These are phyloP conservation scores for Syngnathus typhle DNA, from an alignment of 2,113 vertebrate species.

Conservation along the genomic window DNA sequence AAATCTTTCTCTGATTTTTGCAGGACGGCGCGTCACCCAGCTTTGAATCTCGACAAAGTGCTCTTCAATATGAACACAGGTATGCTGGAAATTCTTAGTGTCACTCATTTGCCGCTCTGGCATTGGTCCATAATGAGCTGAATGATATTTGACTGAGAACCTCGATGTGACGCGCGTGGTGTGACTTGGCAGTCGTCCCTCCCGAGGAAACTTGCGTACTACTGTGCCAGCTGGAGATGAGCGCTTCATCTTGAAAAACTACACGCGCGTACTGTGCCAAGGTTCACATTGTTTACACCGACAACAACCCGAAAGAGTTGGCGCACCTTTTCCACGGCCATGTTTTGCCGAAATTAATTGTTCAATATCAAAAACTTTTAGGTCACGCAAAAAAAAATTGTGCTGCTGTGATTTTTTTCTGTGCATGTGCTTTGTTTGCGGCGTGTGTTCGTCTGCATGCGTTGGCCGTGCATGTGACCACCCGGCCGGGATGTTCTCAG, in stretches of 20 bases:
- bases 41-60: constrained; percentile 51
- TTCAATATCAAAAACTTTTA: background rate
- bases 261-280: background rate
- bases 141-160: background rate
- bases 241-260: constrained; percentile 15
- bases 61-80: constrained; percentile 77
- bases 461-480: constrained; percentile 49
- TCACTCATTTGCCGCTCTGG: constrained; percentile 8
- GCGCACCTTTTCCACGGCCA: background rate
- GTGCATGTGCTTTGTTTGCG: constrained; percentile 71
- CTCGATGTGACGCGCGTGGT: background rate
- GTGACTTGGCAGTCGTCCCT: constrained; percentile 28
- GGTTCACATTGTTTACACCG: constrained; percentile 8
- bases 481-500: constrained; percentile 78
- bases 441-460: constrained; percentile 1
- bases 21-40: constrained; percentile 60
- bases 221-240: constrained; percentile 22
- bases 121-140: constrained; percentile 22
- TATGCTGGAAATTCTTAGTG: constrained; percentile 23
- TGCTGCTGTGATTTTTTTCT: background rate
- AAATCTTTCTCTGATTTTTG: constrained; percentile 22
- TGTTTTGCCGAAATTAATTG: background rate
- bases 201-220: constrained; percentile 24
- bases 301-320: background rate
- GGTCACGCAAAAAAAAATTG: background rate